These are phyloP conservation scores for Notospermus geniculatus DNA, from an alignment of 1,140 invertebrate genomes.

Conservation along the genomic window DNA sequence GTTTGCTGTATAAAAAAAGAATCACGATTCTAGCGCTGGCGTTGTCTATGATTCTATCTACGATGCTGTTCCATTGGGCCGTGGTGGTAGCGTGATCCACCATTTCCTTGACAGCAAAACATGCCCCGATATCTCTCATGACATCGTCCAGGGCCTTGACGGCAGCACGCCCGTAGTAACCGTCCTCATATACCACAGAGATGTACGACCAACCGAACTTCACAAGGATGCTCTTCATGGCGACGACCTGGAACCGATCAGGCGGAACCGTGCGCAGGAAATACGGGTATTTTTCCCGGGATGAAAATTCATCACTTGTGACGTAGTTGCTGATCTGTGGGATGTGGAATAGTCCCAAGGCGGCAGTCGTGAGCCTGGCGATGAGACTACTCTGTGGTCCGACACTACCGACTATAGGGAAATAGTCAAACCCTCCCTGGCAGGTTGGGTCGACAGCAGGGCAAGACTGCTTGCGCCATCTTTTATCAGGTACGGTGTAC, in stretches of 20 bases:
- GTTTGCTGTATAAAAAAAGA: neutral
- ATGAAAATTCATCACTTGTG: conserved; percentile 69
- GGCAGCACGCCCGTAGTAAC: neutral
- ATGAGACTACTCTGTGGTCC: neutral
- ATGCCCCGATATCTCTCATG: neutral
- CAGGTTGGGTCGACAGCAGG: too few relatives aligned
- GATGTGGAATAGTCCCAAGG: neutral
- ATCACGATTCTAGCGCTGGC: neutral
- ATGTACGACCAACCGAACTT: conserved; percentile 1
- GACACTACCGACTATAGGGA: neutral
- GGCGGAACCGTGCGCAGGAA: conserved; percentile 75
- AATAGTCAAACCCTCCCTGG: neutral
- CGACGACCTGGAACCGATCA: conserved; percentile 69
- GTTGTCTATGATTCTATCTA: neutral
- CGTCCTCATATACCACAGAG: neutral
- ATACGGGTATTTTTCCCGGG: conserved; percentile 71
- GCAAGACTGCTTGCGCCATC: neutral
- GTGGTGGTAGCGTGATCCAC: neutral
- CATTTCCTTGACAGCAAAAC: neutral
- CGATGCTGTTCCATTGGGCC: neutral
- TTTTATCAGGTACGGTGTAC: neutral
- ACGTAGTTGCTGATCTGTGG: conserved; percentile 68
- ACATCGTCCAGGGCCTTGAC: neutral
- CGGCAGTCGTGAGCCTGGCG: neutral
- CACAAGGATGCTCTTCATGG: neutral